phyloP scores from a whole-genome alignment of 2,797 vertebrate species.

The Pseudopleuronectes americanus region DNA sequence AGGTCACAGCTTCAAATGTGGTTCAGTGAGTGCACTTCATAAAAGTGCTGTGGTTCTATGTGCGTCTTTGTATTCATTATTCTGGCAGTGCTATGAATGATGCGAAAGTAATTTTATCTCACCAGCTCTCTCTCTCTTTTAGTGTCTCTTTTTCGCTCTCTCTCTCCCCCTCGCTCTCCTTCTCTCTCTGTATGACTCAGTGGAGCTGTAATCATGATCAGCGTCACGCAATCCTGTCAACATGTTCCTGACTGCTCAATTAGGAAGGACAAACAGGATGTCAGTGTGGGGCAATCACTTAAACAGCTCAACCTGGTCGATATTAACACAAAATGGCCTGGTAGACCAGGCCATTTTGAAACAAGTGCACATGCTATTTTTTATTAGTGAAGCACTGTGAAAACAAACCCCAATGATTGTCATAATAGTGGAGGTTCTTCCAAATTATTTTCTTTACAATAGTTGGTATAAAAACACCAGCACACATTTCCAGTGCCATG shows the following conservation, averaged over 20 bases:
- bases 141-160: not conserved
- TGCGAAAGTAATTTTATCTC: slow-evolving; percentile 44
- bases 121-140: not conserved
- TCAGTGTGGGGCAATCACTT: slow-evolving; percentile 28
- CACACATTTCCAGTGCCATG: not conserved
- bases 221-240: slow-evolving; percentile 35
- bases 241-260: slow-evolving; percentile 49
- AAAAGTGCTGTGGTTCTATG: slow-evolving; percentile 9
- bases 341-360: not conserved
- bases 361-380: not conserved
- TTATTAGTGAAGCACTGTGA: not conserved
- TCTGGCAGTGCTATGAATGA: slow-evolving; percentile 18
- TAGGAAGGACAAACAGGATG: slow-evolving; percentile 54
- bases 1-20: slow-evolving; percentile 44
- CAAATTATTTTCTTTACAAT: too few relatives aligned
- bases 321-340: slow-evolving; percentile 25
- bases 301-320: slow-evolving; percentile 22
- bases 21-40: slow-evolving; percentile 32
- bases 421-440: not conserved
- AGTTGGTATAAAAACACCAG: not conserved
- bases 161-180: not conserved
- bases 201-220: slow-evolving; percentile 36
- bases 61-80: too few relatives aligned
- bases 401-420: not conserved
- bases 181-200: slow-evolving; percentile 28